Evolutionary conservation across 2,797 vertebrate genomes (phyloP), one percentile per base, ranked within the genome.

Genomic region (Amniataba percoides): DNA sequence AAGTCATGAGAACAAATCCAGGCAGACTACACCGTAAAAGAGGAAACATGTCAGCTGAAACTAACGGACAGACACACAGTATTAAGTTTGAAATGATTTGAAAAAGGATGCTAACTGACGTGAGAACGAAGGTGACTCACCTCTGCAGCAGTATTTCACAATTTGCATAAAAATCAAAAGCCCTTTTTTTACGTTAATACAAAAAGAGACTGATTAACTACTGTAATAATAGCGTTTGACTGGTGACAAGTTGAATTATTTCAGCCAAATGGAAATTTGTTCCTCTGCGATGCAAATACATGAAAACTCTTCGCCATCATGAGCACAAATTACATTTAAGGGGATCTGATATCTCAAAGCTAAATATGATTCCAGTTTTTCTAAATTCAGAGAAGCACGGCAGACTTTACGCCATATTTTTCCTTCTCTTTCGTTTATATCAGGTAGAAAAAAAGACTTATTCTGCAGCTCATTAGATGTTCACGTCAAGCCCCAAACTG

Each of bases 341-440:
- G 52, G 6, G 59, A 42, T 66, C 70, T 7, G 52, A 63, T 62
- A 23, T 57, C 25, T 31, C 4, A 65, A 74, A 77, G 21, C 23
- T 53, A 66, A 69, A 63, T 52, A 39, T 34, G 21, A 65, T 5
- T 42, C 34, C 21, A 23, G 31, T 63, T 80, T 69, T 27, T 70
- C 49, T 42, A 62, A 60, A 58, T 51, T 78, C 4, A 75, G 63
- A 19, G 4, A 13, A 62, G 62, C 61, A 15, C 48, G 56, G 45
- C 56, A 2, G 64, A 59, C 18, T 21, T 42, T 18, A 46, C 72
- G 36, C 56, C 16, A 12, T 39, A 46, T 16, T 56, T 58, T 56
- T n/a, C 0, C 2, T 58, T 52, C n/a, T 63, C 13, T 12, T 11
- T 8, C 59, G 40, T 25, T 63, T 61, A 51, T 9, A 48, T 21